Percentiles rank a stretch among this genome's conserved stretches.
Conservation (phyloP, 2,797 vertebrate genomes). For the Chelmon rostratus region DNA sequence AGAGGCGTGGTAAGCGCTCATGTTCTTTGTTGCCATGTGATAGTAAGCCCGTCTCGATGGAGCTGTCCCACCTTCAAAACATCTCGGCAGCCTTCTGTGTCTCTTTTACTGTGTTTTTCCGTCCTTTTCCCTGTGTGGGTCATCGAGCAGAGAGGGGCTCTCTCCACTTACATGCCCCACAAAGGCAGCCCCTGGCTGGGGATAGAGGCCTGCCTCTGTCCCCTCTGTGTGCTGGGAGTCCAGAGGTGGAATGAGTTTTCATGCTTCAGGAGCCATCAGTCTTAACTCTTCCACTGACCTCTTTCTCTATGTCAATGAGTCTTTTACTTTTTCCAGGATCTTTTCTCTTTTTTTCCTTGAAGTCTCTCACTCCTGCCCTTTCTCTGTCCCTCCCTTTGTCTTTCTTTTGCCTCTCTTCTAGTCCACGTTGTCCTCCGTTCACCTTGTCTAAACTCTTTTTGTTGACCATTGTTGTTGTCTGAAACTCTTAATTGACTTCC, state of each 20-base stretch:
- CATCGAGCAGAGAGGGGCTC: slow-evolving; percentile 46
- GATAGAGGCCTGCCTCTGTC: slow-evolving; percentile 26
- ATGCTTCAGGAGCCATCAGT: slow-evolving; percentile 66
- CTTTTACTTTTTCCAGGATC: slow-evolving; percentile 57
- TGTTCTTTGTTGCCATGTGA: slow-evolving; percentile 10
- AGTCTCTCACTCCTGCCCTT: slow-evolving; percentile 28
- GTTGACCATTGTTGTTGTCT: slow-evolving; percentile 45
- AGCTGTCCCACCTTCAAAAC: slow-evolving; percentile 24
- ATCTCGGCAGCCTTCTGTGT: not conserved
- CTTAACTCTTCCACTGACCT: slow-evolving; percentile 69
- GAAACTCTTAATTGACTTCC: slow-evolving; percentile 69
- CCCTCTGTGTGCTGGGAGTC: slow-evolving; percentile 53
- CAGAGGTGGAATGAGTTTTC: slow-evolving; percentile 81
- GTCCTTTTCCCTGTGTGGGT: slow-evolving; percentile 37
- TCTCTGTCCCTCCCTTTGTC: slow-evolving; percentile 20
- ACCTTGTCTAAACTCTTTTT: slow-evolving; percentile 42
- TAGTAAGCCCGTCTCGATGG: not conserved
- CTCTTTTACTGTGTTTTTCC: slow-evolving; percentile 2
- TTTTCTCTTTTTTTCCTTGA: slow-evolving; percentile 23
- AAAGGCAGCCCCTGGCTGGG: slow-evolving; percentile 37
- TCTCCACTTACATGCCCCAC: slow-evolving; percentile 42
- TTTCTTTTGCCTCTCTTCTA: slow-evolving; percentile 24
- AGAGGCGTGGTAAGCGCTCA: slow-evolving; percentile 14
- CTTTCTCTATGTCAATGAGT: slow-evolving; percentile 53
- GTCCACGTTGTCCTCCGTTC: slow-evolving; percentile 34